Evolutionary conservation across 35 echinoderm and acorn worm genomes (phyloP).

Genomic region (Hemicentrotus pulcherrimus): DNA sequence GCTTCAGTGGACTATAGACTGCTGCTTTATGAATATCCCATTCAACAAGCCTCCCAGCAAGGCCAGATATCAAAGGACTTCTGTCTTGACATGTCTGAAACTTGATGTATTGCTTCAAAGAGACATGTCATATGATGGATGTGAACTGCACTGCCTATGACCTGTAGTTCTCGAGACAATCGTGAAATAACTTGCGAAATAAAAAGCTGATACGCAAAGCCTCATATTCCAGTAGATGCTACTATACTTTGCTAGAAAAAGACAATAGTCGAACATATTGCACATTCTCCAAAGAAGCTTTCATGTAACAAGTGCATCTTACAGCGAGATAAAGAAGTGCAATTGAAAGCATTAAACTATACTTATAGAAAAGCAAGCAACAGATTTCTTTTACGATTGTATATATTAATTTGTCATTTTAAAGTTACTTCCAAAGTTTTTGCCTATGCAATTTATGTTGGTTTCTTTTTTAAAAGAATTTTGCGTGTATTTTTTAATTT

Average conservation of each 20-base stretch:
- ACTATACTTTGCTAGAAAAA: background rate
- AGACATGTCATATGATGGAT: background rate
- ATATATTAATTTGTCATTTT: slow-evolving; percentile 27
- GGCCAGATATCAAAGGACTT: background rate
- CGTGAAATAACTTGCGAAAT: background rate
- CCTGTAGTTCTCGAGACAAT: background rate
- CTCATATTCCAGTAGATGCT: background rate
- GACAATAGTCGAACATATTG: background rate
- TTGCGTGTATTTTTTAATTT: slow-evolving; percentile 34
- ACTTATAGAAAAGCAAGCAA: slow-evolving; percentile 32
- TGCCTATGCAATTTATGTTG: slow-evolving; percentile 45
- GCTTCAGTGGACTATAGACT: background rate
- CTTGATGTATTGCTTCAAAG: background rate
- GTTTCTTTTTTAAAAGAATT: background rate
- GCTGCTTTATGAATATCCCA: background rate
- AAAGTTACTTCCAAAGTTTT: slow-evolving; percentile 44
- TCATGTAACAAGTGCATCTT: slow-evolving; percentile 30
- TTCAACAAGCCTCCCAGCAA: background rate
- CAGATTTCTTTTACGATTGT: background rate
- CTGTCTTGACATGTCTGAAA: background rate
- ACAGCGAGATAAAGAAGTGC: background rate
- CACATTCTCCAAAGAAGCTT: background rate
- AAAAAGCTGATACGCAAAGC: background rate
- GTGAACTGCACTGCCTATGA: background rate
- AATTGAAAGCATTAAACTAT: background rate